Evolutionary conservation across 2,888 invertebrate genomes (phyloP).

Genomic region (Chloroclystis v-ata): DNA sequence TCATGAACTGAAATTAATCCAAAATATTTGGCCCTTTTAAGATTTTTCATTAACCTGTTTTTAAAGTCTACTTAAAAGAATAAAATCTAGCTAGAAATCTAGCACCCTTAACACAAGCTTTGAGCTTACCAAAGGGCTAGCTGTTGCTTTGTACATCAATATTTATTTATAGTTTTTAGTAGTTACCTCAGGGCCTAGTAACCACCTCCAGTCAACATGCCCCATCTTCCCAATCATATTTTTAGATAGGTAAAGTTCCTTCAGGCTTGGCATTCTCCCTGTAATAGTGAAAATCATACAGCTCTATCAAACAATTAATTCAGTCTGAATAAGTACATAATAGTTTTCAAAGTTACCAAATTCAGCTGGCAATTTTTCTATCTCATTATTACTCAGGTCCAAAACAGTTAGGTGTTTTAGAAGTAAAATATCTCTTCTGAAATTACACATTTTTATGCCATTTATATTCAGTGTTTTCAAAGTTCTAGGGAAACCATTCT

Average conservation of each 20-base stretch:
- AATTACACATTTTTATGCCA: slow-evolving; percentile 79
- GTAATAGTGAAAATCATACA: slow-evolving; percentile 29
- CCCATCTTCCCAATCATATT: slow-evolving; percentile 79
- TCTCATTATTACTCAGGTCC: slow-evolving; percentile 84
- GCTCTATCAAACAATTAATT: no score
- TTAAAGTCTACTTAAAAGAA: no score
- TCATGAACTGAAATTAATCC: no score
- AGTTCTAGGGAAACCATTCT: slow-evolving; percentile 84
- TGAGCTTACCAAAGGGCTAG: no score
- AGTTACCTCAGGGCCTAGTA: slow-evolving; percentile 72
- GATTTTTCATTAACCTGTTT: no score
- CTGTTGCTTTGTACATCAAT: no score
- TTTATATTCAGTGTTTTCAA: slow-evolving; percentile 80
- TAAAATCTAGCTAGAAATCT: no score
- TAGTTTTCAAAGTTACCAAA: slow-evolving; percentile 73
- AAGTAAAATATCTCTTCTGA: slow-evolving; percentile 83
- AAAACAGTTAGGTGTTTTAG: slow-evolving; percentile 81
- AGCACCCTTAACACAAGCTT: no score
- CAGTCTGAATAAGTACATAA: no score
- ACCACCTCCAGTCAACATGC: slow-evolving; percentile 81
- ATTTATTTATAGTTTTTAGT: no score
- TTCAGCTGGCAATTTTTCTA: slow-evolving; percentile 83
- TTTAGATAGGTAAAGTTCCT: slow-evolving; percentile 79
- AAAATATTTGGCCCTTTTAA: no score
- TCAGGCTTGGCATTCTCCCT: slow-evolving; percentile 77